Conservation (phyloP, 1,140 invertebrate species). For the Myzus persicae region DNA sequence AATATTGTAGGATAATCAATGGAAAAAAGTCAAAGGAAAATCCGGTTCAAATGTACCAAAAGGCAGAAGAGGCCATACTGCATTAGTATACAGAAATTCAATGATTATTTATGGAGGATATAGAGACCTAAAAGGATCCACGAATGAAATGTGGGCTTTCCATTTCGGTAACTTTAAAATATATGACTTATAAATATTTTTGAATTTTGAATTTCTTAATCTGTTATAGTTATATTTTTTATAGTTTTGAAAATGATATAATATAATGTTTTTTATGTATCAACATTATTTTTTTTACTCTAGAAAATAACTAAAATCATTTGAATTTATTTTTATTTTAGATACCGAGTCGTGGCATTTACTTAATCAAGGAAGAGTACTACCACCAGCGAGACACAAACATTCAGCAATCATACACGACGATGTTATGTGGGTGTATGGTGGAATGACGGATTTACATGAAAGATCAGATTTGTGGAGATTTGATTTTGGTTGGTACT, state of each 20-base stretch:
- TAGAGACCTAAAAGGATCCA: conserved; percentile 84
- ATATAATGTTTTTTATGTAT: not conserved
- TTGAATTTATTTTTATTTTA: conserved; percentile 64
- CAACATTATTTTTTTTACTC: not conserved
- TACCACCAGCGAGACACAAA: conserved; percentile 79
- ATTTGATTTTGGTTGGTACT: conserved; percentile 74
- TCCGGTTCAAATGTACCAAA: conserved; percentile 73
- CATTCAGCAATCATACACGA: conserved; percentile 85
- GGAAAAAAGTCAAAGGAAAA: conserved; percentile 73
- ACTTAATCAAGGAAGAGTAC: conserved; percentile 66
- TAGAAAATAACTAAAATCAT: not conserved
- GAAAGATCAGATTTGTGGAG: conserved; percentile 85
- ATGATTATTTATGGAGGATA: conserved; percentile 92
- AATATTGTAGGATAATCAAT: conserved; percentile 69
- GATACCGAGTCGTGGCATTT: conserved; percentile 81
- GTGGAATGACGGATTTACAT: conserved; percentile 86
- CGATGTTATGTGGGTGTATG: conserved; percentile 85
- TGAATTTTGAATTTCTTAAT: not conserved
- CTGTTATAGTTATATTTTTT: not conserved
- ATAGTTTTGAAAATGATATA: not conserved
- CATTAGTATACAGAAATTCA: conserved; percentile 78
- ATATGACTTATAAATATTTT: not conserved
- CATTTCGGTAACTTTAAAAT: conserved; percentile 77
- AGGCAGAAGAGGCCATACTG: conserved; percentile 82
- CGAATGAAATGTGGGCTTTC: conserved; percentile 86